Conservation (phyloP, 2,113 vertebrate genomes). For the Gymnogyps californianus region DNA sequence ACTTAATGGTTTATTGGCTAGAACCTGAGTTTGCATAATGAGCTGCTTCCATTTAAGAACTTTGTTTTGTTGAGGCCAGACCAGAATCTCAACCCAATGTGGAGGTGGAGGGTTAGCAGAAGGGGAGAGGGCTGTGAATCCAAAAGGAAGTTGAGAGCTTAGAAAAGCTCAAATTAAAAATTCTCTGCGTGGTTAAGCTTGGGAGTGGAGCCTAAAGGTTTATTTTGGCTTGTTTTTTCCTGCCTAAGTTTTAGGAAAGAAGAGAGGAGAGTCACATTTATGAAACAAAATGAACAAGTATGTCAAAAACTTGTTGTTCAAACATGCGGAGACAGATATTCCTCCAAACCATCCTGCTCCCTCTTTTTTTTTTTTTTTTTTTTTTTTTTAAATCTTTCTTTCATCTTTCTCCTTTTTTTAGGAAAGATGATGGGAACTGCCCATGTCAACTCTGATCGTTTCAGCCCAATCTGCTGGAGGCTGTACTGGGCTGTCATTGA, state of each 20-base stretch:
- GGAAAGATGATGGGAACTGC: background rate
- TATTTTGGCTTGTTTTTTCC: background rate
- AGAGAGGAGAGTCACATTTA: background rate
- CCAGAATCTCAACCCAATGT: background rate
- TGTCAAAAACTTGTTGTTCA: background rate
- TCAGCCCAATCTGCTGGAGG: background rate
- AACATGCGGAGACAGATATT: background rate
- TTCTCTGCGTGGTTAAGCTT: background rate
- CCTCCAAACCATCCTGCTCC: background rate
- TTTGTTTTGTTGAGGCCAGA: background rate
- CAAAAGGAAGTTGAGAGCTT: background rate
- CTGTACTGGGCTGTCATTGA: background rate
- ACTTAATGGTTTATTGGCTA: background rate
- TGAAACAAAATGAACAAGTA: background rate
- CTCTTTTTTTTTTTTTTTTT: background rate
- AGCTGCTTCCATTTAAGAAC: background rate
- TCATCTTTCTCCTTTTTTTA: background rate
- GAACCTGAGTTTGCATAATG: background rate
- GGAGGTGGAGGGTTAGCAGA: background rate
- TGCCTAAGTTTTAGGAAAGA: background rate
- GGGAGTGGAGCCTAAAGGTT: background rate
- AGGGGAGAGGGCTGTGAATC: background rate
- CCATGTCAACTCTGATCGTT: background rate
- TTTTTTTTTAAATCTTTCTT: background rate
- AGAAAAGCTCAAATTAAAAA: background rate